Percentiles rank a stretch among this genome's conserved stretches.
Evolutionary conservation across 1,140 invertebrate species (phyloP).

Genomic region (Argopecten irradians): DNA sequence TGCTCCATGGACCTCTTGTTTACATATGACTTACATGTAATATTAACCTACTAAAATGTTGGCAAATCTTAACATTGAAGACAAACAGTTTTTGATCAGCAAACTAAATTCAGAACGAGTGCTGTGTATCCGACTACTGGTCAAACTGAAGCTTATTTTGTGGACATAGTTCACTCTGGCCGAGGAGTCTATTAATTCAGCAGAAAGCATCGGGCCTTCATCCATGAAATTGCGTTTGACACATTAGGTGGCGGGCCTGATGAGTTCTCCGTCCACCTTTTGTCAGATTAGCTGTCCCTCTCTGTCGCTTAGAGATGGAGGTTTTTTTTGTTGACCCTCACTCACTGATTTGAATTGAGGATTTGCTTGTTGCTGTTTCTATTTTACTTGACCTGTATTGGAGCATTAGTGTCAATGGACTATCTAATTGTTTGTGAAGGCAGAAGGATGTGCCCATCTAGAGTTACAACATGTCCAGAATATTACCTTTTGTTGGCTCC

Average conservation of each 20-base stretch:
- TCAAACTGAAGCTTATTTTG: background rate
- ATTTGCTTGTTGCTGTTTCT: background rate
- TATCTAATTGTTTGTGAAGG: background rate
- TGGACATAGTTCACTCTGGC: background rate
- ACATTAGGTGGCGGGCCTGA: background rate
- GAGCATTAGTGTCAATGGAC: background rate
- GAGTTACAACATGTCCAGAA: background rate
- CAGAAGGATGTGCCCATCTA: background rate
- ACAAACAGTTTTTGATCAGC: too few relatives aligned
- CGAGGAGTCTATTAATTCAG: background rate
- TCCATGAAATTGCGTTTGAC: constrained; percentile 15
- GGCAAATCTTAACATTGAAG: too few relatives aligned
- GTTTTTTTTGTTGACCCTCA: background rate
- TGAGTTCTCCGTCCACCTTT: background rate
- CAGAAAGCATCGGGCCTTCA: background rate
- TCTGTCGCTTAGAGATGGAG: background rate
- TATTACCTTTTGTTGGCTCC: background rate
- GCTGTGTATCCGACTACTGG: background rate
- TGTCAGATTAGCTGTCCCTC: background rate
- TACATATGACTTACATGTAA: too few relatives aligned
- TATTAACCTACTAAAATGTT: too few relatives aligned
- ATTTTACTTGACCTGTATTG: background rate
- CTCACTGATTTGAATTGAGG: background rate
- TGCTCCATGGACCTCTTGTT: too few relatives aligned
- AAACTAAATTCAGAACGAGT: background rate